A percentile compares a stretch with the other conserved stretches of the same genome.
Evolutionary conservation across 2,888 invertebrate species (phyloP).

Genomic region (Drosophila fulvimacula): DNA sequence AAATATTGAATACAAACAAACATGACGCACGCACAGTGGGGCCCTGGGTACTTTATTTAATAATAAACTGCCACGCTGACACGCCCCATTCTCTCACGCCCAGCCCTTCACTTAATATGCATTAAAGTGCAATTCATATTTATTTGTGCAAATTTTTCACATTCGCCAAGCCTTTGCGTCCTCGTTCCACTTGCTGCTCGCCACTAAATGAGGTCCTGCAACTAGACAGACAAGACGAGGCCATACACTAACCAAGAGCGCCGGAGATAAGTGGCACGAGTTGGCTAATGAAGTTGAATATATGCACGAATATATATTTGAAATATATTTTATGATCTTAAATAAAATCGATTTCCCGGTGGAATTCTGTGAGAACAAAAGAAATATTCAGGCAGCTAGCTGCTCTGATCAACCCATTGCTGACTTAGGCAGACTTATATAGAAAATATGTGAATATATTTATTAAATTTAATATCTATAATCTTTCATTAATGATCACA

Average conservation of each 20-base stretch:
- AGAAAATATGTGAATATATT: no score
- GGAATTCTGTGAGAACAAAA: background rate
- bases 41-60: slow-evolving; percentile 66
- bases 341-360: background rate
- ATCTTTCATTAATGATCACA: background rate
- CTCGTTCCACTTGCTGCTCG: slow-evolving; percentile 21
- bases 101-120: slow-evolving; percentile 67
- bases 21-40: slow-evolving; percentile 67
- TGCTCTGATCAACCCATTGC: background rate
- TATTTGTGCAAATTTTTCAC: slow-evolving; percentile 79
- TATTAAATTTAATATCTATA: no score
- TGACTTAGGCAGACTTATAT: background rate
- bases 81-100: slow-evolving; percentile 20
- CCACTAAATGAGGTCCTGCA: slow-evolving; percentile 21
- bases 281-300: background rate
- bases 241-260: slow-evolving; percentile 22
- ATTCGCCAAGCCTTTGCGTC: slow-evolving; percentile 35
- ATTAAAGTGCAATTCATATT: slow-evolving; percentile 80
- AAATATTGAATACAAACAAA: slow-evolving; percentile 74
- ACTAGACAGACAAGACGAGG: slow-evolving; percentile 3
- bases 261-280: background rate
- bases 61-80: slow-evolving; percentile 63
- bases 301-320: background rate
- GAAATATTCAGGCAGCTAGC: background rate
- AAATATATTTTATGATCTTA: background rate